Base-by-base conservation (phyloP, 2,888 invertebrate species). In the Keiferia lycopersicella region DNA sequence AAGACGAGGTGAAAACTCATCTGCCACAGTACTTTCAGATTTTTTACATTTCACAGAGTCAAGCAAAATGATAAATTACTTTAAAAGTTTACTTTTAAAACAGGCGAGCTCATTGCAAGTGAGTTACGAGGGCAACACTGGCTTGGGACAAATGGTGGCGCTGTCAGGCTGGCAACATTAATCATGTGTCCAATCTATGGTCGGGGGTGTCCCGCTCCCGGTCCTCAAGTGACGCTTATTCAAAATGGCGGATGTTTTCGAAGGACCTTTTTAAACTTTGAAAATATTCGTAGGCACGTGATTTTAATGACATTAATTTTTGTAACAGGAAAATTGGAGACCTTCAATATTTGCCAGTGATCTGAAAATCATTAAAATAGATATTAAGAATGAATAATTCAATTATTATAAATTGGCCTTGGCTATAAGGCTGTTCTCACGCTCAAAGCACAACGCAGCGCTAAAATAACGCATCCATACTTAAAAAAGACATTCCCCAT, bases 51-150 rank as follows among this genome's bases (percentile, higher is more conserved):
- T n/a, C n/a, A 76, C 70, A 68, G 3, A 45, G 16, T 45, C 20
- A 20, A 50, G 12, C 50, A 50, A 11, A 53, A 53, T 53, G 22
- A 53, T 26, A 22, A 53, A 53, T 53, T 1, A 53, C 51, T 22
- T 22, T 22, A 22, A 53, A 72, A 71, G 69, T 76, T 75, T 53
- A 53, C 51, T 22, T 22, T 53, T 53, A 50, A 50, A 50, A 50
- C 50, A 11, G 22, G 51, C 22, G 22, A 53, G 22, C 51, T 22
- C 51, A 22, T 22, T 22, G 22, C 20, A 14, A 53, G 51, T 22
- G 51, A 50, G 22, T 53, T 53, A 53, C 22, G 51, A 50, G 12
- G 51, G 51, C 56, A 56, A 56, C 56, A 56, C 8, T 34, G 56
- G 26, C 30, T 26, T 39, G 61, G 61, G 66, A 66, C 66, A 65